Percentiles rank a stretch among this genome's conserved stretches.
Conservation (phyloP, 2,888 invertebrate species). For the Petrolisthes manimaculis region DNA sequence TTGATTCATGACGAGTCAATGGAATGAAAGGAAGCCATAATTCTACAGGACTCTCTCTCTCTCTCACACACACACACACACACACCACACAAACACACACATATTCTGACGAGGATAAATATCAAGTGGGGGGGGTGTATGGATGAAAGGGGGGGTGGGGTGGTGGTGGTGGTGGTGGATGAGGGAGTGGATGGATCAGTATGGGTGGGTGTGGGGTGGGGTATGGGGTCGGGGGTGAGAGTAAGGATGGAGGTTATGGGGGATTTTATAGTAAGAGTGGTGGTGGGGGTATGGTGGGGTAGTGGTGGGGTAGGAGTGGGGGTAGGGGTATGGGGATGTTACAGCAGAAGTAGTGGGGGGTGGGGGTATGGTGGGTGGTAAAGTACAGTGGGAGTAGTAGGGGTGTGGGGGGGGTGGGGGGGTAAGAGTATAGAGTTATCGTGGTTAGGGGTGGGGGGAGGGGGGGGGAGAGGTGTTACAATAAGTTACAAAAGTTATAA, state of each 20-base stretch:
- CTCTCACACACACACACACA: no score
- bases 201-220: not conserved
- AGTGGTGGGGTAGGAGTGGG: not conserved
- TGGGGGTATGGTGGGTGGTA: not conserved
- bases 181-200: not conserved
- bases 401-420: not conserved
- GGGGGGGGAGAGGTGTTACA: not conserved
- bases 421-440: not conserved
- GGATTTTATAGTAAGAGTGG: not conserved
- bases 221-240: not conserved
- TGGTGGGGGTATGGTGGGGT: not conserved
- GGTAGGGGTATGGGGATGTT: not conserved
- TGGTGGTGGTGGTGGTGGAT: not conserved
- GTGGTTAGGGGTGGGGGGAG: no score
- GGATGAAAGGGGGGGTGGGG: not conserved
- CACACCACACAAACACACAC: no score
- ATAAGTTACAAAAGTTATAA: no score
- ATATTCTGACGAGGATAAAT: not conserved
- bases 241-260: not conserved
- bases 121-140: slow-evolving; percentile 14
- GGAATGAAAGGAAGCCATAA: no score
- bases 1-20: no score
- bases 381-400: not conserved
- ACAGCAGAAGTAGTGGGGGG: not conserved
- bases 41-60: no score